Evolutionary conservation across 35 echinoderm and acorn worm genomes (phyloP).

Genomic region (Holothuria glaberrima): DNA sequence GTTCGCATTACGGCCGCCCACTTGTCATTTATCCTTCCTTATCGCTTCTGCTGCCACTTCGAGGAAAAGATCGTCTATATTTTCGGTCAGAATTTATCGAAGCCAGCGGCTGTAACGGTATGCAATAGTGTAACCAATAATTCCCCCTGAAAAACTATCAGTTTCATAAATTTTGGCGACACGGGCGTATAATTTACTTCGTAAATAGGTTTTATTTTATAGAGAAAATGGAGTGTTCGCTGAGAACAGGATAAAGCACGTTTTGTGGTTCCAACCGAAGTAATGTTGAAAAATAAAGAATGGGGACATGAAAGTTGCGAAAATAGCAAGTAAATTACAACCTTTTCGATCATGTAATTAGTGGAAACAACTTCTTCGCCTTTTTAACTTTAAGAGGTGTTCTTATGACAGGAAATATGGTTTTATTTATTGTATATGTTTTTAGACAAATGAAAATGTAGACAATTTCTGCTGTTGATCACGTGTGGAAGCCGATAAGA

Average conservation of each 20-base stretch:
- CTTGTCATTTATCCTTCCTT: conserved; percentile 20
- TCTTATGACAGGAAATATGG: too few relatives aligned
- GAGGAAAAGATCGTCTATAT: neutral
- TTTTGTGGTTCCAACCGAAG: neutral
- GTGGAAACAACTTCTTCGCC: neutral
- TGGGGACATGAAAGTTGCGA: neutral
- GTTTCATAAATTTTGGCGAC: conserved; percentile 25
- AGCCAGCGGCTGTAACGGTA: conserved; percentile 31
- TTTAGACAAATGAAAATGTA: too few relatives aligned
- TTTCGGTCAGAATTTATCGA: conserved; percentile 39
- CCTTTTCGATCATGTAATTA: conserved; percentile 25
- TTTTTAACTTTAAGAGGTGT: too few relatives aligned
- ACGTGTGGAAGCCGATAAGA: too few relatives aligned
- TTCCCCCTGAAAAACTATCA: conserved; percentile 16
- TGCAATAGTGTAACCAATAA: conserved; percentile 39
- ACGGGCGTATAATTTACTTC: conserved; percentile 12
- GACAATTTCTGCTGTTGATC: too few relatives aligned
- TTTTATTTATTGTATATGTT: too few relatives aligned
- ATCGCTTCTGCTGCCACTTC: conserved; percentile 21
- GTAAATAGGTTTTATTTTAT: conserved; percentile 28
- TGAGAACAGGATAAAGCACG: too few relatives aligned
- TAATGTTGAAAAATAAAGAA: neutral
- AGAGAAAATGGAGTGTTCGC: neutral
- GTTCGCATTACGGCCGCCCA: neutral
- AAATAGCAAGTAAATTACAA: conserved; percentile 18